Evolutionary conservation across 2,113 vertebrate species (phyloP).

Genomic region (Todiramphus saurophagus): DNA sequence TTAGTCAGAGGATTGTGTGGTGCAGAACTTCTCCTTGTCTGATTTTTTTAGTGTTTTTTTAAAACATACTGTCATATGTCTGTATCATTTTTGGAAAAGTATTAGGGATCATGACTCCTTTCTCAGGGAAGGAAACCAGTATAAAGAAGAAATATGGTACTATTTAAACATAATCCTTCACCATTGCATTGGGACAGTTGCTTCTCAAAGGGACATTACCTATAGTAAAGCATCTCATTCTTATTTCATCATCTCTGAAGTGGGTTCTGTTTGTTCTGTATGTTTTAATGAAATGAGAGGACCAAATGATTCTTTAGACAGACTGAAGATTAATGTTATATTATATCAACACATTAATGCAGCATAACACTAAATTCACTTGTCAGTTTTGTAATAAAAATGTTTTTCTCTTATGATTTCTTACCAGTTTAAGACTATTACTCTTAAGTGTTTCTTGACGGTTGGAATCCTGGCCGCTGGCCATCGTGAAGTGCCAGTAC

Average conservation of each 20-base stretch:
- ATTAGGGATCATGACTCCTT: background rate
- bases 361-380: constrained; percentile 39
- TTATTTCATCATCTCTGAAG: background rate
- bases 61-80: background rate
- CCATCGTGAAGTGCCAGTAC: constrained; percentile 44
- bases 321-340: background rate
- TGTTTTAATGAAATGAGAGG: constrained; percentile 33
- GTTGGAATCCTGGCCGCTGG: constrained; percentile 56
- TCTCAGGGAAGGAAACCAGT: background rate
- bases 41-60: background rate
- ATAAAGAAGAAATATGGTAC: background rate
- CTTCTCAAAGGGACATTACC: background rate
- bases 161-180: background rate
- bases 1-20: background rate
- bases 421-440: constrained; percentile 49
- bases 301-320: constrained; percentile 57
- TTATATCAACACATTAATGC: constrained; percentile 23
- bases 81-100: background rate
- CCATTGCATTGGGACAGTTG: background rate
- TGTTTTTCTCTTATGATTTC: constrained; percentile 37
- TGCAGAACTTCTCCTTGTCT: background rate
- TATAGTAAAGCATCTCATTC: background rate
- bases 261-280: background rate
- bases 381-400: constrained; percentile 29
- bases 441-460: constrained; percentile 41